Evolutionary conservation across 1,140 invertebrate genomes (phyloP).

Genomic region (Prorops nasuta): DNA sequence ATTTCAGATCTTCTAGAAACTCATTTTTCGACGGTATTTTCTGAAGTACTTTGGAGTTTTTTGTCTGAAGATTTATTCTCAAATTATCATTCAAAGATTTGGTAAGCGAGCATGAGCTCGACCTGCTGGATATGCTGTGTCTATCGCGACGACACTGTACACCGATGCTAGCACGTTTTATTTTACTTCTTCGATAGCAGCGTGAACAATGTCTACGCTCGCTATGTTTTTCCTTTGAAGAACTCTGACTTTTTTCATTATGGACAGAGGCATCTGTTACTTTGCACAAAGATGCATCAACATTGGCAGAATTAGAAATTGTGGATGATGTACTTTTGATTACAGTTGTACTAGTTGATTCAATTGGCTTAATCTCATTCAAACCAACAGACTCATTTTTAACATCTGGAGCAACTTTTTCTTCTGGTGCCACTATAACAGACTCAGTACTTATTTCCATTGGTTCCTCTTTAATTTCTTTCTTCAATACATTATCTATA

Average conservation of each 20-base stretch:
- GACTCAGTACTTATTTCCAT: conserved; percentile 11
- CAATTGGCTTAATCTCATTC: conserved; percentile 13
- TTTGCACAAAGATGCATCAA: conserved; percentile 19
- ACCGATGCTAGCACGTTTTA: conserved; percentile 63
- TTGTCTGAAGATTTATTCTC: conserved; percentile 49
- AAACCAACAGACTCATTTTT: conserved; percentile 7
- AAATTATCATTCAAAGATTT: conserved; percentile 38
- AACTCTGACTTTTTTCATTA: conserved; percentile 29
- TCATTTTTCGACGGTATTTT: conserved; percentile 44
- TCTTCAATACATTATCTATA: neutral
- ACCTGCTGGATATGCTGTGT: too few relatives aligned
- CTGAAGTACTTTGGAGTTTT: conserved; percentile 49
- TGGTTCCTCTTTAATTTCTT: conserved; percentile 7
- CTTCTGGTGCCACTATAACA: too few relatives aligned
- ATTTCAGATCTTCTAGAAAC: conserved; percentile 64
- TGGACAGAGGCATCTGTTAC: conserved; percentile 16
- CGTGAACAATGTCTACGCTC: conserved; percentile 58
- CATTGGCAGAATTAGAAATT: neutral
- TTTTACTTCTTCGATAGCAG: conserved; percentile 63
- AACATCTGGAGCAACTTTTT: conserved; percentile 2
- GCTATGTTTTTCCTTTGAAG: conserved; percentile 43
- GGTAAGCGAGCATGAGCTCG: conserved; percentile 14
- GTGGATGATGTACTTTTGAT: neutral
- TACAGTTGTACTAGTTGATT: neutral
- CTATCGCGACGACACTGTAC: conserved; percentile 62